These are phyloP conservation scores for Epizoanthus rinbou DNA, from an alignment of 92 coral and sea anemone genomes.

Conservation along the genomic window DNA sequence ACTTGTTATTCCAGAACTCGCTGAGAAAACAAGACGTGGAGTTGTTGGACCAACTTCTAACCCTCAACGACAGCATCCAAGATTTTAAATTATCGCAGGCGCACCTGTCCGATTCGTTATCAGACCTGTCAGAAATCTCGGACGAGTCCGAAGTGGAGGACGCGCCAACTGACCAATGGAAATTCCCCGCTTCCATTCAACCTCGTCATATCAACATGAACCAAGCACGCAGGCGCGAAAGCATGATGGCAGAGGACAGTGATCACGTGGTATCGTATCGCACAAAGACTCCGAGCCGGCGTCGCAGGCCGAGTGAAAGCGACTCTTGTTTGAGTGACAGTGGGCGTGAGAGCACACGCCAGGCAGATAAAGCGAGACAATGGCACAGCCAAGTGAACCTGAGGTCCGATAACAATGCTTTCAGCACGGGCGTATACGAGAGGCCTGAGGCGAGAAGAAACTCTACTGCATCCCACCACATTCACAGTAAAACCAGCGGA, in stretches of 20 bases:
- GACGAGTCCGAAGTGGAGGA: slow-evolving; percentile 57
- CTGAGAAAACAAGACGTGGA: slow-evolving; percentile 81
- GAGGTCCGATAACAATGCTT: slow-evolving; percentile 45
- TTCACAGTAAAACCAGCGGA: not conserved
- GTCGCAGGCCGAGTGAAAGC: not conserved
- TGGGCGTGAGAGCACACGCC: not conserved
- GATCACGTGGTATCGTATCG: not conserved
- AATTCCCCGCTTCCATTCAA: slow-evolving; percentile 1
- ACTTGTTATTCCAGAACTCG: slow-evolving; percentile 57
- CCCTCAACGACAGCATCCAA: slow-evolving; percentile 80
- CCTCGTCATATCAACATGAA: not conserved
- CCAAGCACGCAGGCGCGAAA: not conserved
- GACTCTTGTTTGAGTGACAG: not conserved
- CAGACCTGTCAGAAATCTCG: slow-evolving; percentile 60
- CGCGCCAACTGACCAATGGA: not conserved
- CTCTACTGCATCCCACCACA: not conserved
- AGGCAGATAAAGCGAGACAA: slow-evolving; percentile 30
- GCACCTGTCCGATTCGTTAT: slow-evolving; percentile 40
- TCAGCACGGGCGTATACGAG: slow-evolving; percentile 4
- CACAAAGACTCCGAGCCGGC: not conserved
- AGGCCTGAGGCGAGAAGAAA: slow-evolving; percentile 6
- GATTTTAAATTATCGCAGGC: slow-evolving; percentile 71
- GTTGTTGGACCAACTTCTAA: slow-evolving; percentile 71
- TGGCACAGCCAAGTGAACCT: slow-evolving; percentile 54
- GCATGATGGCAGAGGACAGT: not conserved